Evolutionary conservation across 2,888 invertebrate genomes (phyloP), one percentile per base, ranked within the genome.

Genomic region (Hemithea aestivaria): DNA sequence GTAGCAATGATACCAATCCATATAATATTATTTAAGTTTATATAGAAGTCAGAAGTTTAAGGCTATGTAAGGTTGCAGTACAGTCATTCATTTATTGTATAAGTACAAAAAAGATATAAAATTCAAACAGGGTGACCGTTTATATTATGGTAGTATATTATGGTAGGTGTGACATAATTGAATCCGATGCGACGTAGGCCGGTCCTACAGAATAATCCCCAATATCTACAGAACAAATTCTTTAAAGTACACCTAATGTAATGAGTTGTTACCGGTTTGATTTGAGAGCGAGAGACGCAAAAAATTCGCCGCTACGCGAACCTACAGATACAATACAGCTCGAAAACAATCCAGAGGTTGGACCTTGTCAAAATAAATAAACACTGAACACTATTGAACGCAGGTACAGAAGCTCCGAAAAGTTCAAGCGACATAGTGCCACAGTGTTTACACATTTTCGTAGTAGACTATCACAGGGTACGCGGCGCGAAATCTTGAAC

Each of bases 281-380:
- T 79, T 79, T 76, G 73, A 65, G 73, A 74, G 60, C 71, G 64
- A 60, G 66, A 62, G 62, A 63, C 65, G 73, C 77, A 83, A 85
- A 85, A 84, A 85, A 82, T 64, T 81, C 75, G 81, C 80, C 77
- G 79, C 78, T 79, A 73, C 68, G 58, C 68, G 59, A 58, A 60
- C 62, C 62, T 60, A 59, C 28, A 22, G 10, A 22, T 23, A 35
- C 33, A 20, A 28, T 22, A 27, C 21, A 16, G 5, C 16, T 16
- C 2, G 5, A 55, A 55, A 52, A 44, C 55, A 42, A 49, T 25
- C n/a, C 10, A 32, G 40, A 16, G 16, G 5, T 16, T 2, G 5
- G 5, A 5, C 41, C 26, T 1, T 42, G 29, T 42, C 41, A 10
- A 21, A 36, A 37, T 42, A 16, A 32, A 16, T 11, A 10, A 36